These are phyloP conservation scores for Anagyrus pseudococci DNA, from an alignment of 2,888 invertebrate genomes.

Conservation along the genomic window DNA sequence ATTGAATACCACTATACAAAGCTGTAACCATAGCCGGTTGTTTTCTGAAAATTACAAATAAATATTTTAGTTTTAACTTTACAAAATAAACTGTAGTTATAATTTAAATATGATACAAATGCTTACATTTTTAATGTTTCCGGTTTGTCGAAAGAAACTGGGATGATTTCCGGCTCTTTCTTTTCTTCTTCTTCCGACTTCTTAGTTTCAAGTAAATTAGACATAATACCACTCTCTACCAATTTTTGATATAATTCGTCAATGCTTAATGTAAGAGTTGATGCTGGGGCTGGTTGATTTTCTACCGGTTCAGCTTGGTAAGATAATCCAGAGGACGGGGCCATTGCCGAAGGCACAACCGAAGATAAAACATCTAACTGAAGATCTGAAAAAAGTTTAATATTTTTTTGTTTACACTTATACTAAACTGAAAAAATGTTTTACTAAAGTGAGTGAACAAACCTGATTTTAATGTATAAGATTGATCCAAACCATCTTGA, in stretches of 20 bases:
- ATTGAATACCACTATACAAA: conserved; percentile 92
- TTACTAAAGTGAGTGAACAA: background rate
- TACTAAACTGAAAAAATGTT: background rate
- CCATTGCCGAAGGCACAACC: conserved; percentile 37
- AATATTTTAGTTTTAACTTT: background rate
- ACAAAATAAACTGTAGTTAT: conserved; percentile 4
- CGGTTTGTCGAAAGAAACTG: conserved; percentile 72
- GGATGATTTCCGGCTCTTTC: conserved; percentile 64
- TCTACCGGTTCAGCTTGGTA: conserved; percentile 37
- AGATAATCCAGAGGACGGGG: conserved; percentile 36
- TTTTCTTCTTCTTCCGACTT: conserved; percentile 51
- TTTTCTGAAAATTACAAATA: conserved; percentile 68
- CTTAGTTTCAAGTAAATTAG: conserved; percentile 53
- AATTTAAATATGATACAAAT: conserved; percentile 23
- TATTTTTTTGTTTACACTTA: background rate
- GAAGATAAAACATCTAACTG: conserved; percentile 67
- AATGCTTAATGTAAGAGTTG: conserved; percentile 70
- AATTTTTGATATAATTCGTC: conserved; percentile 85
- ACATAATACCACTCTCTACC: conserved; percentile 83
- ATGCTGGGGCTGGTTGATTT: conserved; percentile 43
- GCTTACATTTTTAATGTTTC: conserved; percentile 78
- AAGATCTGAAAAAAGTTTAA: conserved; percentile 43
- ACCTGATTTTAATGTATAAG: conserved; percentile 31
- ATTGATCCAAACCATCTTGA: conserved; percentile 52
- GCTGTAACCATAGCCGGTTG: conserved; percentile 74